Evolutionary conservation across 30 jellyfish, hydroid and myxozoan species (phyloP).

Genomic region (Clytia hemisphaerica): DNA sequence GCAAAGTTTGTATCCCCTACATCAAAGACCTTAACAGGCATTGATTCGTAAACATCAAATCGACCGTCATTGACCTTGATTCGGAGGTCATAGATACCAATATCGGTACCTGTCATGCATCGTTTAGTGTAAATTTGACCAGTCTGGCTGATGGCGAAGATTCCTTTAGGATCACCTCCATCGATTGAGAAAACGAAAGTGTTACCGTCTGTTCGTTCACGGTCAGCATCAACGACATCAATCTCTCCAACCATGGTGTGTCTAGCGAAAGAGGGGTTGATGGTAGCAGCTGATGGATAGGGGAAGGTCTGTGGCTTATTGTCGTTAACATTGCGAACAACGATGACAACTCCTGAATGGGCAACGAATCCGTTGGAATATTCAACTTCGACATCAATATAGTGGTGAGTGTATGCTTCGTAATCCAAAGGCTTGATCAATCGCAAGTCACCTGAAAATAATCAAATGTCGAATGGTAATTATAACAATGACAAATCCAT

Average conservation of each 20-base stretch:
- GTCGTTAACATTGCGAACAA: slow-evolving; percentile 64
- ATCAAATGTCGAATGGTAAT: no score
- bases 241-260: neutral
- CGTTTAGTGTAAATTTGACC: neutral
- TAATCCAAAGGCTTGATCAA: slow-evolving; percentile 44
- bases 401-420: slow-evolving; percentile 10
- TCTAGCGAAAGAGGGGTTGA: no score
- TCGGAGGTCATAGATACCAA: neutral
- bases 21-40: neutral
- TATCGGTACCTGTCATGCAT: slow-evolving; percentile 8
- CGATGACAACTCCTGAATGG: slow-evolving; percentile 34
- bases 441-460: no score
- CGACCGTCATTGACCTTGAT: slow-evolving; percentile 1
- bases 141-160: no score
- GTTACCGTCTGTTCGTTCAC: no score
- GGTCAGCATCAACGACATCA: slow-evolving; percentile 31
- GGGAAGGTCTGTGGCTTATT: slow-evolving; percentile 44
- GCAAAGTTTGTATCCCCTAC: neutral
- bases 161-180: no score
- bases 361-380: slow-evolving; percentile 10
- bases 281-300: slow-evolving; percentile 15
- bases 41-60: neutral
- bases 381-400: slow-evolving; percentile 14
- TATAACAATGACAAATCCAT: no score
- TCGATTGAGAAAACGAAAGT: no score